These are phyloP conservation scores for Caiman crocodilus DNA, from an alignment of 2,797 vertebrate genomes.

Conservation along the genomic window DNA sequence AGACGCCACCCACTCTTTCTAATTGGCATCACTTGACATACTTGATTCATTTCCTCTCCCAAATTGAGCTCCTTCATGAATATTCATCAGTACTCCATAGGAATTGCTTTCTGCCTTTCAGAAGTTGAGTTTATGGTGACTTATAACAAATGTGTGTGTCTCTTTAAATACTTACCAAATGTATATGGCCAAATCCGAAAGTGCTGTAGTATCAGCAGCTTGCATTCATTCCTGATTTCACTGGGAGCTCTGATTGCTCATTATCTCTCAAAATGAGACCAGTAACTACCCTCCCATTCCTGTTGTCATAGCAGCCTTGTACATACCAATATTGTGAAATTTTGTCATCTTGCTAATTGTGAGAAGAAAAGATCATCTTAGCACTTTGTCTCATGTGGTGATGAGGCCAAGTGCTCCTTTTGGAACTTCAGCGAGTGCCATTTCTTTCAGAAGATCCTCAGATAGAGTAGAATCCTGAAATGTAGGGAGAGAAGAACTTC, in stretches of 20 bases:
- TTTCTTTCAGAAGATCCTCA: slow-evolving; percentile 39
- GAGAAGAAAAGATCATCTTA: slow-evolving; percentile 41
- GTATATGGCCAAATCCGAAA: background rate
- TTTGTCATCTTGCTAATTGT: slow-evolving; percentile 51
- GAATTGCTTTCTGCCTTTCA: slow-evolving; percentile 61
- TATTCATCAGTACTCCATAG: slow-evolving; percentile 77
- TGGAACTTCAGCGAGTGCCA: background rate
- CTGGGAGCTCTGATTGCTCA: background rate
- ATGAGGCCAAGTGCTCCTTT: slow-evolving; percentile 59
- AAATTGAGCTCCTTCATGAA: slow-evolving; percentile 74
- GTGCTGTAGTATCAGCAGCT: background rate
- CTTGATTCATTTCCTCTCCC: slow-evolving; percentile 79
- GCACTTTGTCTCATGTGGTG: slow-evolving; percentile 32
- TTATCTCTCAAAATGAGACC: slow-evolving; percentile 58
- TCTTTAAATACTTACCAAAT: background rate
- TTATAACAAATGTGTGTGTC: background rate
- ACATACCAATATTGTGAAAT: background rate
- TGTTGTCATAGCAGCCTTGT: slow-evolving; percentile 71
- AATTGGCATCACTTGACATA: slow-evolving; percentile 80
- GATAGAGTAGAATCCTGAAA: background rate
- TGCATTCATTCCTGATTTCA: slow-evolving; percentile 29
- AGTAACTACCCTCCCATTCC: slow-evolving; percentile 50
- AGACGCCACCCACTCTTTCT: slow-evolving; percentile 76
- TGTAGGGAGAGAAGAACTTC: slow-evolving; percentile 6
- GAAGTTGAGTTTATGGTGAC: slow-evolving; percentile 28